A percentile compares a stretch with the other conserved stretches of the same genome.
These are phyloP conservation scores for Beris morrisii DNA, from an alignment of 2,888 invertebrate species.

Conservation along the genomic window DNA sequence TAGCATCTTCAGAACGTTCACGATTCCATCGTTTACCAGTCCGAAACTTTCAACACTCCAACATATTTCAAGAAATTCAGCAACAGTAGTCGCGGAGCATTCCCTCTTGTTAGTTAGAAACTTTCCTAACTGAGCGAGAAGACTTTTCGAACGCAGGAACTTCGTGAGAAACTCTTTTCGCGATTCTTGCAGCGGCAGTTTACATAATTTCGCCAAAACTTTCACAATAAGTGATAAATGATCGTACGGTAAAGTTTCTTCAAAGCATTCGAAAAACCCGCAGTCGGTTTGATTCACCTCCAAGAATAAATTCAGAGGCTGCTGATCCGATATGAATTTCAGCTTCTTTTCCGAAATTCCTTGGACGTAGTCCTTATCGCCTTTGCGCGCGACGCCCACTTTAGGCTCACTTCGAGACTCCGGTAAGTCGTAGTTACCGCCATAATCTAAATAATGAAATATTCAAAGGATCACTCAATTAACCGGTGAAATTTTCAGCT, in stretches of 20 bases:
- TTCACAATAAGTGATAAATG: conserved; percentile 41
- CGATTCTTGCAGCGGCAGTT: conserved; percentile 47
- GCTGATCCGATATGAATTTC: conserved; percentile 32
- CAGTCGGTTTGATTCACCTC: conserved; percentile 37
- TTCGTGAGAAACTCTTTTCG: conserved; percentile 45
- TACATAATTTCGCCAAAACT: conserved; percentile 50
- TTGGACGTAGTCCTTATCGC: conserved; percentile 30
- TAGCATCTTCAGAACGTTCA: no score
- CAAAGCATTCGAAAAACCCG: conserved; percentile 36
- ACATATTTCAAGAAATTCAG: conserved; percentile 45
- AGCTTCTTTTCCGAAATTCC: conserved; percentile 38
- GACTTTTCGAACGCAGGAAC: conserved; percentile 41
- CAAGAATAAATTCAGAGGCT: conserved; percentile 39
- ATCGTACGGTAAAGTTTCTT: conserved; percentile 19
- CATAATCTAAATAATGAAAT: conserved; percentile 35
- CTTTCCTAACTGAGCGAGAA: conserved; percentile 40
- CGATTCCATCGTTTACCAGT: conserved; percentile 1
- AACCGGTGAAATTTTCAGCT: no score
- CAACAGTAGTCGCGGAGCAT: not conserved
- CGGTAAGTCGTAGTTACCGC: conserved; percentile 36
- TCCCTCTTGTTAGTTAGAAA: conserved; percentile 35
- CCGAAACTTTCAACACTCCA: conserved; percentile 45
- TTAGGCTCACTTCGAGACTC: not conserved
- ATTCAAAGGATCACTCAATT: not conserved
- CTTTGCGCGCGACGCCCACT: not conserved